Evolutionary conservation across 2,888 invertebrate species (phyloP).

Genomic region (Malthinus flaveolus): DNA sequence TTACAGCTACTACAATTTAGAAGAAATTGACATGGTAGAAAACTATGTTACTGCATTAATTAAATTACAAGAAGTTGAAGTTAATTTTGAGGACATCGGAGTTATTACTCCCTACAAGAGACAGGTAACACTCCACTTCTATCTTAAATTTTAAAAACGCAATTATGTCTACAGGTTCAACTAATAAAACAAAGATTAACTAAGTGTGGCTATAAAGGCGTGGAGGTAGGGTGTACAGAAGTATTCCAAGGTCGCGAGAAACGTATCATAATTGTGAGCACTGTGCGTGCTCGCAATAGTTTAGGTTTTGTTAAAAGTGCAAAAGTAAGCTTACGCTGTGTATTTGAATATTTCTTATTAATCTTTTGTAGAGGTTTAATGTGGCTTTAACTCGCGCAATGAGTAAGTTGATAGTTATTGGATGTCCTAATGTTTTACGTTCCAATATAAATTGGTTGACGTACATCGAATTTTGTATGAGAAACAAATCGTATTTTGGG

Average conservation of each 20-base stretch:
- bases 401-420: slow-evolving; percentile 68
- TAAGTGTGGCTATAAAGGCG: slow-evolving; percentile 45
- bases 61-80: slow-evolving; percentile 51
- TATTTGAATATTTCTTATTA: background rate
- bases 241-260: slow-evolving; percentile 88
- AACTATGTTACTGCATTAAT: slow-evolving; percentile 62
- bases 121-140: slow-evolving; percentile 40
- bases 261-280: slow-evolving; percentile 77
- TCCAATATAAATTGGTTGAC: slow-evolving; percentile 51
- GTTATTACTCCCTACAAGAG: slow-evolving; percentile 63
- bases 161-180: slow-evolving; percentile 37
- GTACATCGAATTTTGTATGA: slow-evolving; percentile 52
- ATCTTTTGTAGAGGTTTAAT: slow-evolving; percentile 66
- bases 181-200: slow-evolving; percentile 56
- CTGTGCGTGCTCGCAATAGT: slow-evolving; percentile 69
- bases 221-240: slow-evolving; percentile 82
- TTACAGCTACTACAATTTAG: slow-evolving; percentile 62
- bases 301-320: slow-evolving; percentile 58
- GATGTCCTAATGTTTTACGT: slow-evolving; percentile 56
- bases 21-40: slow-evolving; percentile 62
- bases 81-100: slow-evolving; percentile 58
- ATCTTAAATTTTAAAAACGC: too few relatives aligned
- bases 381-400: slow-evolving; percentile 75
- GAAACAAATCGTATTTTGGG: slow-evolving; percentile 51
- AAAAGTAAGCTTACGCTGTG: slow-evolving; percentile 39